A percentile compares a stretch with the other conserved stretches of the same genome.
phyloP scores from a whole-genome alignment of 2,888 invertebrate genomes.

The Euzophera pinguis region DNA sequence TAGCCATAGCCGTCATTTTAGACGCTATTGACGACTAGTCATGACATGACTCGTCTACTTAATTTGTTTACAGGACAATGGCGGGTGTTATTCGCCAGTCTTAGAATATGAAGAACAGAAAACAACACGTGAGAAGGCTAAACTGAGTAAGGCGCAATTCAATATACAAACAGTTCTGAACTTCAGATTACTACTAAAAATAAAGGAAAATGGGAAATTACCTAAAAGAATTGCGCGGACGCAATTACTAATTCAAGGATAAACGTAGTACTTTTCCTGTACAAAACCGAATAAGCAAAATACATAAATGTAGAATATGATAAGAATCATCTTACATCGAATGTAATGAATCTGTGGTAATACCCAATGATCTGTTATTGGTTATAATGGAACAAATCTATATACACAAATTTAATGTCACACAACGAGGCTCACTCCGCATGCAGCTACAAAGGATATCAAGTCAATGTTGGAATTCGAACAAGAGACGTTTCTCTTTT shows the following conservation, averaged over 20 bases:
- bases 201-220: no score
- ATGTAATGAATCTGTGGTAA: no score
- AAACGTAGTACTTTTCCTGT: background rate
- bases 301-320: no score
- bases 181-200: no score
- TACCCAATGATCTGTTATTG: no score
- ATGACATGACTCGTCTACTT: slow-evolving; percentile 55
- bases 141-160: background rate
- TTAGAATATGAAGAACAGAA: background rate
- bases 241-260: background rate
- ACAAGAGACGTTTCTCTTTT: slow-evolving; percentile 15
- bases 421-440: background rate
- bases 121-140: background rate
- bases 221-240: background rate
- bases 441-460: slow-evolving; percentile 2
- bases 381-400: background rate
- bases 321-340: no score
- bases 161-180: background rate
- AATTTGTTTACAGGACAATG: slow-evolving; percentile 54
- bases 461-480: slow-evolving; percentile 8
- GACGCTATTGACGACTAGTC: slow-evolving; percentile 53
- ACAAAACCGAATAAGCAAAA: background rate
- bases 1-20: slow-evolving; percentile 65
- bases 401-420: slow-evolving; percentile 3
- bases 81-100: slow-evolving; percentile 17